Percentiles rank a stretch among this genome's conserved stretches.
phyloP scores from a whole-genome alignment of 2,797 vertebrate genomes.

The Chaetodon trifasciatus region DNA sequence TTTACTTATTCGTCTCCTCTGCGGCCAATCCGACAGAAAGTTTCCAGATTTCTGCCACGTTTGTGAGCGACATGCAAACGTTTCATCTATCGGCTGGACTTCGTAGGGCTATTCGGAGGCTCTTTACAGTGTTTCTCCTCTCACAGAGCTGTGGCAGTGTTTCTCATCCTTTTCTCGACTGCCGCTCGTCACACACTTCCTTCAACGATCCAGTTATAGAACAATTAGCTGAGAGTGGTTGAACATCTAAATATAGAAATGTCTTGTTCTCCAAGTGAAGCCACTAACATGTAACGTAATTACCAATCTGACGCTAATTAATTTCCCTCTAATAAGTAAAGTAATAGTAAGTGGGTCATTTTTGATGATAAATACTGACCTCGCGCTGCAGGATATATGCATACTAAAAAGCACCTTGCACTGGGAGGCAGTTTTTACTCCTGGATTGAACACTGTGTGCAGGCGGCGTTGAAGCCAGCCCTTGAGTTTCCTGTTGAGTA shows the following conservation, averaged over 20 bases:
- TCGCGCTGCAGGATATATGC: conserved; percentile 1
- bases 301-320: conserved; percentile 32
- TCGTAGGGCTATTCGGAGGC: background rate
- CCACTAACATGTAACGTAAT: conserved; percentile 29
- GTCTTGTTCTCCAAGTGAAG: conserved; percentile 15
- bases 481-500: background rate
- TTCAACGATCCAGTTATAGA: conserved; percentile 5
- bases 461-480: background rate
- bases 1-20: background rate
- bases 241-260: conserved; percentile 41
- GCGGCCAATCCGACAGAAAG: background rate
- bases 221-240: conserved; percentile 18
- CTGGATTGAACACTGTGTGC: background rate
- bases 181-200: background rate
- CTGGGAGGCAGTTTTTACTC: background rate
- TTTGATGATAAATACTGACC: conserved; percentile 25
- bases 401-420: background rate
- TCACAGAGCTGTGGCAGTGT: background rate
- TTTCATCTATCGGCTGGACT: no score
- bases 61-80: background rate
- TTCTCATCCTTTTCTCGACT: conserved; percentile 1
- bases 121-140: conserved; percentile 6
- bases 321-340: conserved; percentile 30
- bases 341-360: conserved; percentile 25
- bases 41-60: background rate